Evolutionary conservation across 2,113 vertebrate species (phyloP), one percentile per base, ranked within the genome.

Genomic region (Pedetes capensis): DNA sequence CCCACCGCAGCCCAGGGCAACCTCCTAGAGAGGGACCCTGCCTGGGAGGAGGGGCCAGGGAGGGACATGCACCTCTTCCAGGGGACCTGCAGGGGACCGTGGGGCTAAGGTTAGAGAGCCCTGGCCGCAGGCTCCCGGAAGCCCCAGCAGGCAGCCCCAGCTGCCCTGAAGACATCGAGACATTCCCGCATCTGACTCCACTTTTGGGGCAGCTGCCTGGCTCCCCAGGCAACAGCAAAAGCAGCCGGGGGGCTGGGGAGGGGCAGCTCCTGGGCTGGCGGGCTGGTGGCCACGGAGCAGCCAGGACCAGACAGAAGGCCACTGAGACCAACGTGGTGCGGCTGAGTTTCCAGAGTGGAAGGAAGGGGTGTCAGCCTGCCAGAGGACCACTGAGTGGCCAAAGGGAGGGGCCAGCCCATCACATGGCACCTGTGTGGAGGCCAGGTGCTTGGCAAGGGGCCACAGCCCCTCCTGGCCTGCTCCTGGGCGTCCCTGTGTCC

Each of bases 101-200:
- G 49, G 17, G 4, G 4, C 22, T 2, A 5, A 22, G 53, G 61
- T 34, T 18, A 6, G 11, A 39, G 44, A 18, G 34, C 22, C 39
- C 39, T 0, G 6, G 84, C 22, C n/a, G 4, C 13, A 3, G 68
- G 25, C 39, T 39, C 87, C 68, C 44, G 25, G 51, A 14, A 55
- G 81, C 18, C 3, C n/a, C 64, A 5, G 69, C 23, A 2, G 80
- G 49, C 44, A 12, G 55, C 57, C n/a, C 2, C 0, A 2, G 1
- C 8, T 3, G 59, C 39, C 69, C 85, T 6, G 51, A 44, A 80
- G 72, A 23, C 42, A 57, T 17, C 22, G 32, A 55, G 6, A 12
- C 96, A 95, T 95, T 95, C 83, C 84, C 74, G 55, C 97, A 97
- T 93, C 95, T 96, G 97, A 80, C 97, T 96, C 92, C 57, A 81